Evolutionary conservation across 2,888 invertebrate genomes (phyloP).

Genomic region (Eumacrocentrus americanus): DNA sequence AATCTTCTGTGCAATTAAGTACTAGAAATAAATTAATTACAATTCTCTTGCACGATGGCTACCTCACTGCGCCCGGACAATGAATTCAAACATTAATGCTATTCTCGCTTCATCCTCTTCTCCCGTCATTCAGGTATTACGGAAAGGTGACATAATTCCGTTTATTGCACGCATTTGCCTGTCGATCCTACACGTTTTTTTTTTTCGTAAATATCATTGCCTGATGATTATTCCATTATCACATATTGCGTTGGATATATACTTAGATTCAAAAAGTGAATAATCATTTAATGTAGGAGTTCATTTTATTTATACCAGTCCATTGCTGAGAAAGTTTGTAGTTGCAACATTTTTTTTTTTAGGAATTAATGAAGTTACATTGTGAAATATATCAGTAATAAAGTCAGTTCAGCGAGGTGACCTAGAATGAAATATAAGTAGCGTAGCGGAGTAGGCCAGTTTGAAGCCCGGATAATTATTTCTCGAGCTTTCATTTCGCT

Average conservation of each 20-base stretch:
- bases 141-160: constrained; percentile 56
- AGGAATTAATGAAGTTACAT: neutral
- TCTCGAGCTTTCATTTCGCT: constrained; percentile 1
- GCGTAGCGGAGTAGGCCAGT: too few relatives aligned
- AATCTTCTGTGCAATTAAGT: too few relatives aligned
- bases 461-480: constrained; percentile 9
- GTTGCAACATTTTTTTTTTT: neutral
- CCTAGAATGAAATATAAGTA: constrained; percentile 6
- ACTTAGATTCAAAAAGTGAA: neutral
- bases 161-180: constrained; percentile 56
- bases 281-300: neutral
- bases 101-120: constrained; percentile 53
- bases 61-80: neutral
- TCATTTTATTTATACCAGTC: neutral
- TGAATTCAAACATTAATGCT: constrained; percentile 46
- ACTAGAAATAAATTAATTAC: neutral
- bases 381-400: constrained; percentile 1
- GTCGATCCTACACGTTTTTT: constrained; percentile 19
- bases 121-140: constrained; percentile 54
- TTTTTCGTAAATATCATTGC: too few relatives aligned
- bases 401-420: neutral
- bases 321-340: neutral
- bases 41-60: neutral
- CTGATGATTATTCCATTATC: neutral
- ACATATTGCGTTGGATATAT: neutral